These are phyloP conservation scores for Eretmocerus hayati DNA, from an alignment of 2,888 invertebrate genomes.

Conservation along the genomic window DNA sequence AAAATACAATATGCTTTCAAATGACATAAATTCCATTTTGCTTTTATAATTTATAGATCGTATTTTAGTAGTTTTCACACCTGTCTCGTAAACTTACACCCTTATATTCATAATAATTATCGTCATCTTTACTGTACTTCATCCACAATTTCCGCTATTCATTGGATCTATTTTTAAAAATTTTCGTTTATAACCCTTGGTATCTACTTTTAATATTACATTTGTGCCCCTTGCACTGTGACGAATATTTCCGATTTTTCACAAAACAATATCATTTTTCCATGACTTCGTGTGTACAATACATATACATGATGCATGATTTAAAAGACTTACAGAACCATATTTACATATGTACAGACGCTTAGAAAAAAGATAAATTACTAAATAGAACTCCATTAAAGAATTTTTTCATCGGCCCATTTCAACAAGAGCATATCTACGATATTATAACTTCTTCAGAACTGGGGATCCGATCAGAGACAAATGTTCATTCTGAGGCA, in stretches of 20 bases:
- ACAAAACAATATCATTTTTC: constrained; percentile 26
- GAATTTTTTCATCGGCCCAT: constrained; percentile 18
- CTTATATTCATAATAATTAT: constrained; percentile 32
- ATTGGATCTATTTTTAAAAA: constrained; percentile 15
- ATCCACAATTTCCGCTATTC: constrained; percentile 15
- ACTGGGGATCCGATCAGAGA: constrained; percentile 2
- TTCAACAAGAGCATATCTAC: constrained; percentile 1
- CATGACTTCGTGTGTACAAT: constrained; percentile 40
- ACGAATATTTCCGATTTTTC: constrained; percentile 24
- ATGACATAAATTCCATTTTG: constrained; percentile 40
- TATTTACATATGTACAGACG: constrained; percentile 46
- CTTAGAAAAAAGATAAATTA: constrained; percentile 22
- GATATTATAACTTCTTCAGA: constrained; percentile 17
- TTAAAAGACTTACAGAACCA: constrained; percentile 39
- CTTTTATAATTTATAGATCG: constrained; percentile 44
- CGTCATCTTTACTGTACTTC: constrained; percentile 15
- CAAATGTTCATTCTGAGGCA: background rate
- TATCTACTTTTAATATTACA: constrained; percentile 44
- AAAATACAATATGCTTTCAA: constrained; percentile 44
- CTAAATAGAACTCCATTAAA: constrained; percentile 19
- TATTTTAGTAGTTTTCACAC: constrained; percentile 47
- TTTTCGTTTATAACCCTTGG: constrained; percentile 5
- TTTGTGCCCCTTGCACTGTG: constrained; percentile 46
- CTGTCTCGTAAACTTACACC: constrained; percentile 39
- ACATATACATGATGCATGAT: constrained; percentile 39